A percentile compares a stretch with the other conserved stretches of the same genome.
Conservation (phyloP, 2,888 invertebrate genomes). For the Phalangium opilio region DNA sequence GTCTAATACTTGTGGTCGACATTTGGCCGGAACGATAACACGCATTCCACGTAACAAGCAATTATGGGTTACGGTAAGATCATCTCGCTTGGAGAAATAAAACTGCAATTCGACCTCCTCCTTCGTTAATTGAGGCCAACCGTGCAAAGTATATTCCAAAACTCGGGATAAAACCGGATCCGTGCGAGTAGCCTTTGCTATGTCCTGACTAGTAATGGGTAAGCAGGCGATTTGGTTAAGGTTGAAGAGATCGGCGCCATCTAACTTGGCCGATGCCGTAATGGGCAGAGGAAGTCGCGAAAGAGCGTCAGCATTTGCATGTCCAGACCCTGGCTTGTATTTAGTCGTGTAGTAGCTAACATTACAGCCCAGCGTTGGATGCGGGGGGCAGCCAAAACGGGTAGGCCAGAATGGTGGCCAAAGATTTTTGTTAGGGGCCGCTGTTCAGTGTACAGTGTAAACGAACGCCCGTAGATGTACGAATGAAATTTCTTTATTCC, state of each 20-base stretch:
- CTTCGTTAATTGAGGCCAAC: conserved; percentile 3
- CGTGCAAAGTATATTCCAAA: conserved; percentile 1
- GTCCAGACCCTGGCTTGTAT: conserved; percentile 3
- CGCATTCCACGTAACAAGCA: conserved; percentile 1
- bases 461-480: conserved; percentile 18
- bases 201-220: not conserved
- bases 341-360: not conserved
- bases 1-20: not conserved
- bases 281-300: conserved; percentile 1
- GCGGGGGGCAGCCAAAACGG: conserved; percentile 2
- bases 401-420: not conserved
- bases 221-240: too few relatives aligned
- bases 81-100: conserved; percentile 2
- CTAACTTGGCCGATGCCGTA: too few relatives aligned
- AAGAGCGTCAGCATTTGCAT: conserved; percentile 5
- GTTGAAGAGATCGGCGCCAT: too few relatives aligned
- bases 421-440: conserved; percentile 12
- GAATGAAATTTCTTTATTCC: conserved; percentile 20
- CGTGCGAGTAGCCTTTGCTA: conserved; percentile 1
- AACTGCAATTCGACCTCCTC: not conserved
- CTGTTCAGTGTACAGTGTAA: conserved; percentile 17
- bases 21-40: too few relatives aligned
- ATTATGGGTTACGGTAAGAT: conserved; percentile 1
- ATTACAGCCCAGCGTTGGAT: conserved; percentile 9
- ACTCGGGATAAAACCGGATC: conserved; percentile 5